Percentiles rank a stretch among this genome's conserved stretches.
Conservation (phyloP, 1,140 invertebrate genomes). For the Drosophila sp. region DNA sequence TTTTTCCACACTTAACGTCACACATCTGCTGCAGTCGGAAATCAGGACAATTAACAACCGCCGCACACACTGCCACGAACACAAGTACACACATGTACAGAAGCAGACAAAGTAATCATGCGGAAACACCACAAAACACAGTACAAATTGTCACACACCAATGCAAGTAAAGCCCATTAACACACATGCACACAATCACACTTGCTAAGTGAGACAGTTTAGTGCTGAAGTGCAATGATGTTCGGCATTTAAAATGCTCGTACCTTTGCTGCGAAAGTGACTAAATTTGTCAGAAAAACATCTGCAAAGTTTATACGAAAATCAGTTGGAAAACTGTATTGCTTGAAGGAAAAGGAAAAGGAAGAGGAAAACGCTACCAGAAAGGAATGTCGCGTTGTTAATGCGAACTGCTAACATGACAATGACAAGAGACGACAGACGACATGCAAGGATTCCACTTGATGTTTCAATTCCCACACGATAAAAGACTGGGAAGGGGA, state of each 20-base stretch:
- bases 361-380: not conserved
- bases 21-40: constrained; percentile 34
- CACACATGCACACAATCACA: not conserved
- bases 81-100: not conserved
- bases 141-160: constrained; percentile 41
- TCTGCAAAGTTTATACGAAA: constrained; percentile 32
- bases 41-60: constrained; percentile 44
- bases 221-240: constrained; percentile 33
- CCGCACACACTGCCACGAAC: constrained; percentile 6
- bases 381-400: constrained; percentile 25
- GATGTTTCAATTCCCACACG: constrained; percentile 30
- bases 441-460: constrained; percentile 38
- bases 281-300: constrained; percentile 26
- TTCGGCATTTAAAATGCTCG: constrained; percentile 7
- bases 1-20: constrained; percentile 19
- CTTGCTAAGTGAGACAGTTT: constrained; percentile 11
- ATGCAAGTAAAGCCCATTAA: constrained; percentile 30
- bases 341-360: constrained; percentile 4
- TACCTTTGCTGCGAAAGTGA: constrained; percentile 6
- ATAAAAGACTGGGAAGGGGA: not conserved
- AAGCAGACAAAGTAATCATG: constrained; percentile 36
- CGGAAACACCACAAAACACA: constrained; percentile 41
- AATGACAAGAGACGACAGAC: constrained; percentile 46
- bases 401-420: constrained; percentile 44
- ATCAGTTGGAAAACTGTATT: constrained; percentile 41